Conservation (phyloP, 2,797 vertebrate genomes). For the Galaxias olidus region DNA sequence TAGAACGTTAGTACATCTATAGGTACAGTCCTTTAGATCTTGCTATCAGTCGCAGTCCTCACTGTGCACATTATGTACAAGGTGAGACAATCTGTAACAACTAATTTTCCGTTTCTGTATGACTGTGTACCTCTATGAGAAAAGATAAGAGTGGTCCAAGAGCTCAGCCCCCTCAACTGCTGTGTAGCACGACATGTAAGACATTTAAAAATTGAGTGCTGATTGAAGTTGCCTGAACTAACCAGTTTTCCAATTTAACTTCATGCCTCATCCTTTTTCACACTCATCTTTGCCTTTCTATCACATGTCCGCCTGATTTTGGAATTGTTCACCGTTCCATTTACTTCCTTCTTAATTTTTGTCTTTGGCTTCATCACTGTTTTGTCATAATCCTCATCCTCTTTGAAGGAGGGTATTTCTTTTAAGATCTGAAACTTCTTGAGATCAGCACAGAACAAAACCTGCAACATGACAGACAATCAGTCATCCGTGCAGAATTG, state of each 20-base stretch:
- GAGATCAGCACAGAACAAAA: slow-evolving; percentile 92
- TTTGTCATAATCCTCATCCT: slow-evolving; percentile 30
- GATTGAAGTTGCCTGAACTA: neutral
- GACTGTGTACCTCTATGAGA: no score
- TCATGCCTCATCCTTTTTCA: slow-evolving; percentile 40
- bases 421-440: slow-evolving; percentile 78
- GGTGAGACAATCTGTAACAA: no score
- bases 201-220: neutral
- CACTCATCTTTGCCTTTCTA: slow-evolving; percentile 36
- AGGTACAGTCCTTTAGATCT: no score
- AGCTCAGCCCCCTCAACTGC: neutral
- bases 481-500: neutral
- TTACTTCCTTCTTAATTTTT: slow-evolving; percentile 42
- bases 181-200: neutral
- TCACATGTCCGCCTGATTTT: slow-evolving; percentile 23
- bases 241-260: slow-evolving; percentile 29
- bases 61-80: no score
- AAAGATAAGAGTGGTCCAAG: no score
- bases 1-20: no score
- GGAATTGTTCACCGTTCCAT: slow-evolving; percentile 5
- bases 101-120: no score
- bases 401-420: slow-evolving; percentile 38
- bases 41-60: no score
- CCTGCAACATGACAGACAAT: slow-evolving; percentile 66
- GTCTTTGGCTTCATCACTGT: slow-evolving; percentile 25